phyloP scores from a whole-genome alignment of 2,113 vertebrate genomes.

The Emydocephalus ijimae region DNA sequence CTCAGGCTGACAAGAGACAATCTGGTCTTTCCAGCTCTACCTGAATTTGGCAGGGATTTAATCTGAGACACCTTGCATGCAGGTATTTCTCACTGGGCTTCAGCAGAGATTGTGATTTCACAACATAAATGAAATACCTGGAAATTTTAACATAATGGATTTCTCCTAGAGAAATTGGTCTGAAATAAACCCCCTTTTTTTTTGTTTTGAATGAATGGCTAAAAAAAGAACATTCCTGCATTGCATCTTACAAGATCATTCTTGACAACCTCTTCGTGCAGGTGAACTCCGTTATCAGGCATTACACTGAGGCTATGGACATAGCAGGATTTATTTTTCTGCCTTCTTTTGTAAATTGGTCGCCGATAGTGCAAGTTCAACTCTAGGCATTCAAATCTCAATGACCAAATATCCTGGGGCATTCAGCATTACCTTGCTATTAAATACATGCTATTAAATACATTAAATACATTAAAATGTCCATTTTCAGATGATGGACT shows the following conservation, averaged over 20 bases:
- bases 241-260: neutral
- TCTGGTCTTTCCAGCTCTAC: neutral
- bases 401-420: neutral
- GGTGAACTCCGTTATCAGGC: neutral
- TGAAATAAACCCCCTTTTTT: neutral
- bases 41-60: neutral
- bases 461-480: too few relatives aligned
- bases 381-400: neutral
- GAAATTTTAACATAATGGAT: neutral
- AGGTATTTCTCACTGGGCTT: neutral
- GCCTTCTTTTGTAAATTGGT: neutral
- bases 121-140: neutral
- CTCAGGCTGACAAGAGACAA: neutral
- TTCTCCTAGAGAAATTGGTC: neutral
- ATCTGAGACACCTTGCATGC: neutral
- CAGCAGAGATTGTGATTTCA: neutral
- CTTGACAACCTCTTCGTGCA: neutral
- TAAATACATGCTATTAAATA: neutral
- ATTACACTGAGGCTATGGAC: neutral
- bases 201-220: neutral
- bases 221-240: neutral
- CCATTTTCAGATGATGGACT: neutral
- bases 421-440: neutral
- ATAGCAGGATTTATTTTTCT: neutral
- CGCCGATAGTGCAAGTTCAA: too few relatives aligned